Conservation (phyloP, 92 coral and sea anemone species). For the Parazoanthus swiftii region DNA sequence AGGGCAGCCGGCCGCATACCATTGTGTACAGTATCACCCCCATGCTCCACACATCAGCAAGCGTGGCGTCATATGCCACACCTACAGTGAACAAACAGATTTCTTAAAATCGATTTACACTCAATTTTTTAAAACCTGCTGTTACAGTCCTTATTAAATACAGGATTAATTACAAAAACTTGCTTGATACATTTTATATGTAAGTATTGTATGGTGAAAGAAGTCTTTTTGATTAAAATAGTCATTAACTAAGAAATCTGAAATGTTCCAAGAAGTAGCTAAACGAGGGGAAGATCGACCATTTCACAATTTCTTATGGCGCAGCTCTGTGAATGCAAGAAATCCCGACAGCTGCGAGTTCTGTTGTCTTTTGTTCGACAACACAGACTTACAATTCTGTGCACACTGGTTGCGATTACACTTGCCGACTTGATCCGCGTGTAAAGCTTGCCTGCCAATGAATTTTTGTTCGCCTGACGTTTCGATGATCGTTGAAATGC, state of each 20-base stretch:
- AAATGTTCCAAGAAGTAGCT: too few relatives aligned
- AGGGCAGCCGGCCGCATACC: slow-evolving; percentile 96
- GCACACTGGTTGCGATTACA: neutral
- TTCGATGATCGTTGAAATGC: slow-evolving; percentile 22
- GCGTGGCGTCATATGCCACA: slow-evolving; percentile 93
- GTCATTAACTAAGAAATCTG: too few relatives aligned
- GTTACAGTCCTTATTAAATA: too few relatives aligned
- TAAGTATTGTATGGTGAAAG: too few relatives aligned
- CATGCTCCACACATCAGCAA: slow-evolving; percentile 99
- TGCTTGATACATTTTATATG: too few relatives aligned
- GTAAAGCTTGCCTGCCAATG: neutral
- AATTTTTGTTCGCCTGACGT: too few relatives aligned
- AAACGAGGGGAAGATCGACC: too few relatives aligned
- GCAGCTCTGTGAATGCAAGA: too few relatives aligned
- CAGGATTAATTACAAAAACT: too few relatives aligned
- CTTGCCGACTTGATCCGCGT: neutral
- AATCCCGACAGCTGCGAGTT: slow-evolving; percentile 33
- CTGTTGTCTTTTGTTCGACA: slow-evolving; percentile 46
- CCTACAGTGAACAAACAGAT: slow-evolving; percentile 51
- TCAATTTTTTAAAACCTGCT: too few relatives aligned
- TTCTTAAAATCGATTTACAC: too few relatives aligned
- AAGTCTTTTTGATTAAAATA: too few relatives aligned
- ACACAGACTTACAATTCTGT: slow-evolving; percentile 14
- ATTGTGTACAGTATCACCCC: slow-evolving; percentile 98
- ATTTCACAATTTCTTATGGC: neutral